Base-by-base conservation (phyloP, 2,888 invertebrate genomes). In the Tribolium freemani region DNA sequence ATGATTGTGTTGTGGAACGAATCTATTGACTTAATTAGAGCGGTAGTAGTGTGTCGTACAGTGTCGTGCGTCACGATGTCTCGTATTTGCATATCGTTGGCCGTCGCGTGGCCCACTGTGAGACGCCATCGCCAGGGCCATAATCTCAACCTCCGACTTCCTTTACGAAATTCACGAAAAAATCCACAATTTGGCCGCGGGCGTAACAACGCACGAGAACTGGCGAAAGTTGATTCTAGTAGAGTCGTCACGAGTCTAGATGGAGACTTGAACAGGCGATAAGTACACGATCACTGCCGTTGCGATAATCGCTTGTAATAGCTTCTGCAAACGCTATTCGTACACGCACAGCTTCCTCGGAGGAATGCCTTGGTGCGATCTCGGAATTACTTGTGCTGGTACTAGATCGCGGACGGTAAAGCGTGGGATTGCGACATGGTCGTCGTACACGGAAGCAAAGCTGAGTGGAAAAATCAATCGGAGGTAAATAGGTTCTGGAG, bases 1-100 rank as follows among this genome's bases (percentile, higher is more conserved):
- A 73, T 69, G 73, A 73, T 70, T 73, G 73, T 67, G 70, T 64
- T 73, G 61, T 70, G 66, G 73, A 73, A 66, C 67, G 73, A 73
- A 73, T 73, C 73, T 70, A 73, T 73, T 73, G 73, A 73, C 73
- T 73, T 73, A 73, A 73, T 73, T 73, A 71, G 73, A 67, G 67
- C 63, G 73, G 16, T 16, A 16, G 16, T 16, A 16, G 16, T 16
- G 16, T 16, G 16, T 16, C 16, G 16, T 16, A 16, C 16, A 16
- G 73, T 73, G 73, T 71, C 73, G 73, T 73, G 73, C 70, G 70
- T 73, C 73, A 73, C 73, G 73, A 73, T 73, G 70, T 73, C 26
- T 21, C 30, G n/a, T 44, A 73, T 73, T 73, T 73, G 70, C 73
- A 73, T 73, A 73, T 70, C 60, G 48, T 21, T 20, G 26, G 60